Conservation (phyloP, 2,113 vertebrate genomes). For the Erpornis zantholeuca region DNA sequence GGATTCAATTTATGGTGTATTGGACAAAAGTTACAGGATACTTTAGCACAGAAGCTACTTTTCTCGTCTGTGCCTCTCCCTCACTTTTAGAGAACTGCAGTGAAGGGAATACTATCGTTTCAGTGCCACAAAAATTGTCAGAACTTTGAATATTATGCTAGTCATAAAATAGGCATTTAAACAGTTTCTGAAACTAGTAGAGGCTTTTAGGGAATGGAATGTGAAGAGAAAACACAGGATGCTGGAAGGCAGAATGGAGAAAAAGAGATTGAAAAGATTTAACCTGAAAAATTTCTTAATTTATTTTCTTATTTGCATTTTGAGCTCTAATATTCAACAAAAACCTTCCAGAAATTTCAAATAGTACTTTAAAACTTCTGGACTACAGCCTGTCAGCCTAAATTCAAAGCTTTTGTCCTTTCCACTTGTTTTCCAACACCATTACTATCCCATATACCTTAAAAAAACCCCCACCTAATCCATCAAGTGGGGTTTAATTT, state of each 20-base stretch:
- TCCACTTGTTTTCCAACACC: not conserved
- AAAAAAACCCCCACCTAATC: not conserved
- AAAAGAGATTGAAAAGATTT: not conserved
- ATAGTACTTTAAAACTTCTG: not conserved
- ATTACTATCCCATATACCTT: not conserved
- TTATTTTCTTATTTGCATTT: conserved; percentile 12
- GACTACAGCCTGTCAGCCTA: not conserved
- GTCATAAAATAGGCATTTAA: conserved; percentile 29
- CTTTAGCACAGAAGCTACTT: not conserved
- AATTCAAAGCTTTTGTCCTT: not conserved
- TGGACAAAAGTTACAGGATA: not conserved
- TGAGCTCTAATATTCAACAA: not conserved
- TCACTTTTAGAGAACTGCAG: not conserved
- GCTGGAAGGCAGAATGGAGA: not conserved
- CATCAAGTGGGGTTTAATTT: conserved; percentile 7
- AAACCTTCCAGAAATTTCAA: conserved; percentile 3
- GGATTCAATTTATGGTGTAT: not conserved
- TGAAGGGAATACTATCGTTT: not conserved
- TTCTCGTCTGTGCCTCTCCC: not conserved
- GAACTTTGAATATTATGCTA: not conserved
- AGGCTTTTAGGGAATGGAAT: conserved; percentile 17
- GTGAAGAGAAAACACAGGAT: conserved; percentile 13
- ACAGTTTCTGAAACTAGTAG: conserved; percentile 8
- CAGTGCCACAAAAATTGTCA: not conserved
- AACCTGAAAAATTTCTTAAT: not conserved